Evolutionary conservation across 2,888 invertebrate species (phyloP), one percentile per base, ranked within the genome.

Genomic region (Cheilosia variabilis): DNA sequence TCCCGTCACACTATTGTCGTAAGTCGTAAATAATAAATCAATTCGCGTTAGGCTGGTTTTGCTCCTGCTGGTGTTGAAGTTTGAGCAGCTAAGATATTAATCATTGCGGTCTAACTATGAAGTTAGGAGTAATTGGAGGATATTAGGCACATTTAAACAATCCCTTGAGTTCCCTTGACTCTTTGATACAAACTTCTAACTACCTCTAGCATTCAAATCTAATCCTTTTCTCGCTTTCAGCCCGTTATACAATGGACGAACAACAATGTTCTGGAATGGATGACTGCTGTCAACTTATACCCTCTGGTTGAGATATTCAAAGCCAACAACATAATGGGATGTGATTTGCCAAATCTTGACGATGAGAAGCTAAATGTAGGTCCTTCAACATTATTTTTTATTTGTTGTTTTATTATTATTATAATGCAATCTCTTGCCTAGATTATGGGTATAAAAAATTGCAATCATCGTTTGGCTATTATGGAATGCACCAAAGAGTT

Each of bases 361-460:
- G 93, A 94, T 89, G 95, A 95, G 82, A 94, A 94, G 91, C 93
- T 96, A 88, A 93, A 93, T 93, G 96, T 95, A 92, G 93, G 94
- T 90, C 45, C 4, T 53, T n/a, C 5, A 1, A 13, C 10, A 31
- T 31, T 9, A 2, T 31, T 9, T 50, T 71, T 52, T 17, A 6
- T 27, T 27, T 27, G 5, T 27, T 27, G 27, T 27, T 4, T 27
- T 7, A 7, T 27, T 66, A 65, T 5, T 9, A 19, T 57, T 47
- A 3, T 65, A 34, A 31, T 52, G 10, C 57, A 50, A 10, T 22
- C 22, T 31, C 0, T 57, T 45, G 2, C 19, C 43, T 52, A 96
- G 96, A 94, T 94, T 90, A 95, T 96, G 95, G 96, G 96, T 87
- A 95, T 96, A 89, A 94, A 95, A 90, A 95, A 96, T 92, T 95